Percentiles rank a stretch among this genome's conserved stretches.
phyloP scores from a whole-genome alignment of 2,113 vertebrate genomes.

The Pachycephala philippinensis region DNA sequence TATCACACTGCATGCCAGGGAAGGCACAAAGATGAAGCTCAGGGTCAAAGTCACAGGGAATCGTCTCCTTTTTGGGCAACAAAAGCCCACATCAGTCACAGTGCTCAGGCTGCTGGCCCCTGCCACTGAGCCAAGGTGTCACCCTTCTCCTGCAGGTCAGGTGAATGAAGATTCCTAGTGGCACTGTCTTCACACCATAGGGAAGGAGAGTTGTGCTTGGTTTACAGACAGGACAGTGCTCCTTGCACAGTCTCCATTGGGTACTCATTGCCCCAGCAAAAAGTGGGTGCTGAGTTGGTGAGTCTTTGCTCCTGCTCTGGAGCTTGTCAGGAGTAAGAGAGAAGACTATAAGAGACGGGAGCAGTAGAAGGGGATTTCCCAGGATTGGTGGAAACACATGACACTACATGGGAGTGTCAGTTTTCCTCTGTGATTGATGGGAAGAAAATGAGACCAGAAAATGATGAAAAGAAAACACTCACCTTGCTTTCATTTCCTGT shows the following conservation, averaged over 20 bases:
- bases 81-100: background rate
- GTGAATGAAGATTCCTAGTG: background rate
- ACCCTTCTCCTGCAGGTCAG: background rate
- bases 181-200: background rate
- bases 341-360: background rate
- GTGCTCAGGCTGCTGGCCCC: background rate
- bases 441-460: background rate
- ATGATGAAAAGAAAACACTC: background rate
- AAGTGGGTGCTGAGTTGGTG: background rate
- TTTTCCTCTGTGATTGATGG: background rate
- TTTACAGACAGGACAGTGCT: fast-evolving
- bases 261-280: fast-evolving
- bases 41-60: background rate
- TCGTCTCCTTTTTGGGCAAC: background rate
- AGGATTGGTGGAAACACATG: background rate
- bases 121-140: background rate
- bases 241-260: background rate
- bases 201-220: background rate
- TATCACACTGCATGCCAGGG: background rate
- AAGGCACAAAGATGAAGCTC: background rate
- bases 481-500: background rate
- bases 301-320: background rate
- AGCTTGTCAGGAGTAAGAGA: background rate
- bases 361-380: background rate
- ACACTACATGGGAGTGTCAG: fast-evolving